Conservation (phyloP, 2,888 invertebrate species). For the Epinotia brunnichana region DNA sequence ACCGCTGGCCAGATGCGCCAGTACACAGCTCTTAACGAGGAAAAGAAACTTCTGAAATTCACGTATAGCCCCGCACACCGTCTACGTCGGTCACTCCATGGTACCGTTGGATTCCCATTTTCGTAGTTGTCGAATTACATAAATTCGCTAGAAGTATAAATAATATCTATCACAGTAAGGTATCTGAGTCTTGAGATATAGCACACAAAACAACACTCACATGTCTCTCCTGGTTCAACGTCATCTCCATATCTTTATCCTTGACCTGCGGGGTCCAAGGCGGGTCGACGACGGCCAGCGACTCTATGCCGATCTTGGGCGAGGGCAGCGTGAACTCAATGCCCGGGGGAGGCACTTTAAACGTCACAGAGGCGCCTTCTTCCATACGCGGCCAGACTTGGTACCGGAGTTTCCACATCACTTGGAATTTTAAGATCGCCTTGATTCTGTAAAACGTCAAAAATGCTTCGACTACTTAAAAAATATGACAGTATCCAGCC, state of each 20-base stretch:
- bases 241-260: slow-evolving; percentile 99
- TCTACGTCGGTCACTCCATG: too few relatives aligned
- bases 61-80: too few relatives aligned
- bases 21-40: too few relatives aligned
- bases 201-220: slow-evolving; percentile 80
- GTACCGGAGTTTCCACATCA: slow-evolving; percentile 97
- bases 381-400: slow-evolving; percentile 99
- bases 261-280: slow-evolving; percentile 99
- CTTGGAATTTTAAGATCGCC: slow-evolving; percentile 89
- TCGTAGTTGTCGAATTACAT: too few relatives aligned
- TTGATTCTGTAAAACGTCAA: slow-evolving; percentile 67
- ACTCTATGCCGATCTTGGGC: slow-evolving; percentile 98
- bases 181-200: too few relatives aligned
- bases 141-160: too few relatives aligned
- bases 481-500: too few relatives aligned
- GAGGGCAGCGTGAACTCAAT: slow-evolving; percentile 99
- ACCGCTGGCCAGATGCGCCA: too few relatives aligned
- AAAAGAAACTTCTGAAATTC: too few relatives aligned
- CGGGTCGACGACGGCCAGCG: slow-evolving; percentile 97
- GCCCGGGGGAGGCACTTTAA: slow-evolving; percentile 99
- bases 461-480: not conserved
- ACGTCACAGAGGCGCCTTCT: slow-evolving; percentile 96
- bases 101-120: too few relatives aligned
- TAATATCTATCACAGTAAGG: too few relatives aligned
- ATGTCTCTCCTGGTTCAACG: slow-evolving; percentile 98